phyloP scores from a whole-genome alignment of 30 jellyfish, hydroid and myxozoan genomes.

The Aurelia sp. region DNA sequence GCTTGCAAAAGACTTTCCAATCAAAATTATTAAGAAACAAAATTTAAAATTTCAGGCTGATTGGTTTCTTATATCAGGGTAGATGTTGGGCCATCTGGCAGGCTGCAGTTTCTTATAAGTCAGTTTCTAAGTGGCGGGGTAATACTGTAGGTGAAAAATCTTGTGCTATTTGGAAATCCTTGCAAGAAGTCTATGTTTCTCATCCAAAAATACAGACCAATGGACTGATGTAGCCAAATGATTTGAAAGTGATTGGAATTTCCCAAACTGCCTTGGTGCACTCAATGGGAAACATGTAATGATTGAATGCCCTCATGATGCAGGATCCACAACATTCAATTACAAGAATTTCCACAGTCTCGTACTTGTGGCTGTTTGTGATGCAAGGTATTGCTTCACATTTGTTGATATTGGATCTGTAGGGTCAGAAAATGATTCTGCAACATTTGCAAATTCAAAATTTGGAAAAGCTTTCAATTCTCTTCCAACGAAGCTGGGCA shows the following conservation, averaged over 20 bases:
- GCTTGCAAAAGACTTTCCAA: too few species aligned
- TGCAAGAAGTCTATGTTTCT: background rate
- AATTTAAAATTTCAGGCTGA: too few species aligned
- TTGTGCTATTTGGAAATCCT: background rate
- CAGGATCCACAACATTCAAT: slow-evolving; percentile 35
- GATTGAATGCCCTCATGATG: slow-evolving; percentile 57
- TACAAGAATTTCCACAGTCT: slow-evolving; percentile 44
- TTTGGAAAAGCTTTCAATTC: slow-evolving; percentile 1
- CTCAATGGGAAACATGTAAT: slow-evolving; percentile 56
- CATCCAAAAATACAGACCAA: background rate
- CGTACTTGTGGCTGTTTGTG: slow-evolving; percentile 42
- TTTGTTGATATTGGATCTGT: slow-evolving; percentile 56
- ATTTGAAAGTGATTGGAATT: too few species aligned
- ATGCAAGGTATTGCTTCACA: slow-evolving; percentile 57
- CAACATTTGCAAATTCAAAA: background rate
- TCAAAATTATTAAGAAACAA: too few species aligned
- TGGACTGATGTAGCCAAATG: background rate
- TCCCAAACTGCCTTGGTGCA: slow-evolving; percentile 45
- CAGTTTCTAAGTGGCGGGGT: too few species aligned
- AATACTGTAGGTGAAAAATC: background rate
- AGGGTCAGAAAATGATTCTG: slow-evolving; percentile 56
- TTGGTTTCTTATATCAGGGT: too few species aligned
- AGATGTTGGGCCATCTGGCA: too few species aligned
- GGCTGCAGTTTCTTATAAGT: too few species aligned
- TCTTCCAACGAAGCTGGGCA: background rate